A percentile compares a stretch with the other conserved stretches of the same genome.
These are phyloP conservation scores for Helleia helle DNA, from an alignment of 2,888 invertebrate genomes.

Conservation along the genomic window DNA sequence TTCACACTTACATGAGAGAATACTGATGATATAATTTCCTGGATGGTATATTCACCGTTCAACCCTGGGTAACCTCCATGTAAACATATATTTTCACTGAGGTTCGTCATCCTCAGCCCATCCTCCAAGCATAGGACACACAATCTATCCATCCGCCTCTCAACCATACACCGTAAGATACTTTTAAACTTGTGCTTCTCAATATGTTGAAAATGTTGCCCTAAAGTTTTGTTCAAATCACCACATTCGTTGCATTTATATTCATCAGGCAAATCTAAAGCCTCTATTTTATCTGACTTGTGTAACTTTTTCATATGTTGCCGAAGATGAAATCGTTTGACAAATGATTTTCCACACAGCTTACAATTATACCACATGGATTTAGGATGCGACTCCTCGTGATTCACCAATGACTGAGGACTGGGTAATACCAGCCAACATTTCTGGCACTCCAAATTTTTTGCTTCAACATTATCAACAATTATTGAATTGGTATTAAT, in stretches of 20 bases:
- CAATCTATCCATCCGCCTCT: constrained; percentile 38
- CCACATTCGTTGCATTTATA: constrained; percentile 47
- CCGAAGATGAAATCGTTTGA: constrained; percentile 37
- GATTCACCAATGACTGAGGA: constrained; percentile 40
- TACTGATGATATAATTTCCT: constrained; percentile 38
- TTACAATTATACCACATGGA: constrained; percentile 57
- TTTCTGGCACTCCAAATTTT: constrained; percentile 46
- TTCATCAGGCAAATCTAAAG: constrained; percentile 13
- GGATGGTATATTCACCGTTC: constrained; percentile 40
- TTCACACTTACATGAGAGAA: constrained; percentile 49
- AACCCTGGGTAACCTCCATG: constrained; percentile 51
- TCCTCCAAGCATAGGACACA: constrained; percentile 51
- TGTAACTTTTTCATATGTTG: constrained; percentile 36
- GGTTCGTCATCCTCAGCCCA: constrained; percentile 28
- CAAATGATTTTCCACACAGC: constrained; percentile 50
- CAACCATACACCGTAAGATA: constrained; percentile 40
- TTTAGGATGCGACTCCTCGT: constrained; percentile 48
- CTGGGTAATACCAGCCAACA: constrained; percentile 50
- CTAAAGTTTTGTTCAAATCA: constrained; percentile 26
- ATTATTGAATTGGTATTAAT: constrained; percentile 34
- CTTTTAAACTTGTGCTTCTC: constrained; percentile 58
- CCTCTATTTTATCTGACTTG: constrained; percentile 3
- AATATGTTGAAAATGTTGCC: constrained; percentile 43
- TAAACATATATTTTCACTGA: constrained; percentile 39
- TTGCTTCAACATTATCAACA: constrained; percentile 26